Conservation (phyloP, 2,888 invertebrate genomes). For the Agrochola lychnidis region DNA sequence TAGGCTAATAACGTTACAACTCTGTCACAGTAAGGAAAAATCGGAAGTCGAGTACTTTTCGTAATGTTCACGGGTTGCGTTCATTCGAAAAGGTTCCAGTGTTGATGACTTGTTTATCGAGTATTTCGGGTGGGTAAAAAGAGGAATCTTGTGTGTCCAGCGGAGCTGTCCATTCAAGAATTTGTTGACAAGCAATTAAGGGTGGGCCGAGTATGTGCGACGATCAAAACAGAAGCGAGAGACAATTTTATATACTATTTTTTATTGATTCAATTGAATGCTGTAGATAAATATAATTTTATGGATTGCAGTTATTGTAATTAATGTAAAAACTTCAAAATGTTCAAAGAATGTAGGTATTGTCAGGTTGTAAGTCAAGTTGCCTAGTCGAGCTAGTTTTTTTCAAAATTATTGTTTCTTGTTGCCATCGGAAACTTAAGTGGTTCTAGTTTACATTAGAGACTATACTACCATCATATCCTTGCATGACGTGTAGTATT, state of each 20-base stretch:
- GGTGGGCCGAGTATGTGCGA: constrained; percentile 70
- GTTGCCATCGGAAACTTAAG: no score
- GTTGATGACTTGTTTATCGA: constrained; percentile 83
- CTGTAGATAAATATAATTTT: constrained; percentile 59
- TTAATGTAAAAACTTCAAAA: constrained; percentile 53
- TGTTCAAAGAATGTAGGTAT: constrained; percentile 23
- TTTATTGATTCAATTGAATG: constrained; percentile 70
- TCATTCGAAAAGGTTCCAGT: constrained; percentile 74
- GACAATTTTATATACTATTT: constrained; percentile 67
- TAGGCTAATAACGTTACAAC: constrained; percentile 69
- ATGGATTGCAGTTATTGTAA: constrained; percentile 64
- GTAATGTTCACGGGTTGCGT: constrained; percentile 55
- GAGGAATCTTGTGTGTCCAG: constrained; percentile 80
- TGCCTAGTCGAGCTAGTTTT: not conserved
- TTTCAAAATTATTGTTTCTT: constrained; percentile 5
- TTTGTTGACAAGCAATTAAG: constrained; percentile 89
- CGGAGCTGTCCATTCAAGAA: constrained; percentile 85
- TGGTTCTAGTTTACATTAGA: constrained; percentile 3
- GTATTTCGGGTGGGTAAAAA: constrained; percentile 82
- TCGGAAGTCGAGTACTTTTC: constrained; percentile 54
- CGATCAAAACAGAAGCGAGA: constrained; percentile 69
- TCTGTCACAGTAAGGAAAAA: constrained; percentile 62
- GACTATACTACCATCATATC: not conserved
- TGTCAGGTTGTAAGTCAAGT: constrained; percentile 6
- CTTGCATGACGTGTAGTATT: not conserved